Evolutionary conservation across 2,888 invertebrate genomes (phyloP).

Genomic region (Acanthococcus lagerstroemiae): DNA sequence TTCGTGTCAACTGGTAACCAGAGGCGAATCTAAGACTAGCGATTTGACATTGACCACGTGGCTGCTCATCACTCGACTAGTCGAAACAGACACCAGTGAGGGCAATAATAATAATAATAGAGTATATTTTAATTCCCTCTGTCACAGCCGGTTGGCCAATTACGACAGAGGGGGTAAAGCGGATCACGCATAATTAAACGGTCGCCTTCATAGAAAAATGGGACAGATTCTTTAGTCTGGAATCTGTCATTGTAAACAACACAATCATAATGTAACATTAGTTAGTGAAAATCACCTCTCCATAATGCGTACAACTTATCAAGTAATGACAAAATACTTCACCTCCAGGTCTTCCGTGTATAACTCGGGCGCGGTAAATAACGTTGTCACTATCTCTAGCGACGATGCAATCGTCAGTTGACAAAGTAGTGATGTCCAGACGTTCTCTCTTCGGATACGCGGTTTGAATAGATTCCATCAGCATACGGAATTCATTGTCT

Average conservation of each 20-base stretch:
- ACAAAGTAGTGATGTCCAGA: constrained; percentile 41
- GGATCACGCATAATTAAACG: too few species aligned
- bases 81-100: too few species aligned
- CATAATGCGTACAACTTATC: neutral
- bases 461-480: constrained; percentile 62
- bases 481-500: constrained; percentile 49
- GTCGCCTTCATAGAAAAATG: too few species aligned
- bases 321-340: neutral
- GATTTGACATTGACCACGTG: too few species aligned
- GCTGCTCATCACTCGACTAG: too few species aligned
- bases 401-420: constrained; percentile 55
- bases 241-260: neutral
- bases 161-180: too few species aligned
- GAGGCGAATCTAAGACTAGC: too few species aligned
- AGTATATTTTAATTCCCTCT: too few species aligned
- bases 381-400: constrained; percentile 60
- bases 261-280: neutral
- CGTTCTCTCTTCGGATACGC: constrained; percentile 49
- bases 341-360: constrained; percentile 20
- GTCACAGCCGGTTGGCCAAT: too few species aligned
- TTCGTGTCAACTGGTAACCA: too few species aligned
- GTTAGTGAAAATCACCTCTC: neutral
- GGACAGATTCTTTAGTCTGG: neutral
- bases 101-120: too few species aligned
- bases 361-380: constrained; percentile 58